Base-by-base conservation (phyloP, 2,113 vertebrate species). In the Polypterus bichir region DNA sequence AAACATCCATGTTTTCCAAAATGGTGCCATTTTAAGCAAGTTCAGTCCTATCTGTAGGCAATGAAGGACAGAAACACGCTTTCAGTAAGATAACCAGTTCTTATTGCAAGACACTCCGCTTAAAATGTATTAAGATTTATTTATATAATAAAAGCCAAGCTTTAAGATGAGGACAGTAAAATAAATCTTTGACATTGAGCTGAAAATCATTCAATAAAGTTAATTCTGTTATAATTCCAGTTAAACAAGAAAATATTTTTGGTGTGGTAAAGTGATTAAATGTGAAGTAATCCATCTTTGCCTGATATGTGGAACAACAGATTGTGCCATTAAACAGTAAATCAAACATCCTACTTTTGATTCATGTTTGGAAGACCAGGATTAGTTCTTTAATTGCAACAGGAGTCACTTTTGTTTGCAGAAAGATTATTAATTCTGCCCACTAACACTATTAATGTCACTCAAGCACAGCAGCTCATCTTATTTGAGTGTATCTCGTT, bases 281-380 rank as follows among this genome's bases (percentile, higher is more conserved):
- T 52, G 7, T 52, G 7, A 52, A 52, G 51, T 4, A 52, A 52
- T 52, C 51, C 51, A 27, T 27, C 27, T 27, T 27, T 27, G 27
- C 27, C 27, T 27, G 27, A 27, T 27, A 27, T 27, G 27, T 27
- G 27, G 27, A 27, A 27, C 61, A 71, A 74, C 68, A 78, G 70
- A 74, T 67, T 68, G 51, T 60, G 6, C 2, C 71, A 66, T 57
- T 70, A 71, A 74, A 74, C 6, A 27, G 59, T 72, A 66, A 79
- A 2, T 9, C 62, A 72, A 69, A 59, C 73, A 70, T 67, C 53
- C 68, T 8, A 11, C 44, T 65, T 78, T 72, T 67, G 44, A 61
- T 55, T 73, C 54, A 61, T 47, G 60, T 11, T 11, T 1, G 69
- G 65, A 73, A 5, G 1, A 61, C 65, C 66, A 67, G 52, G 62